Conservation (phyloP, 2,888 invertebrate genomes). For the Drosophila longiperda region DNA sequence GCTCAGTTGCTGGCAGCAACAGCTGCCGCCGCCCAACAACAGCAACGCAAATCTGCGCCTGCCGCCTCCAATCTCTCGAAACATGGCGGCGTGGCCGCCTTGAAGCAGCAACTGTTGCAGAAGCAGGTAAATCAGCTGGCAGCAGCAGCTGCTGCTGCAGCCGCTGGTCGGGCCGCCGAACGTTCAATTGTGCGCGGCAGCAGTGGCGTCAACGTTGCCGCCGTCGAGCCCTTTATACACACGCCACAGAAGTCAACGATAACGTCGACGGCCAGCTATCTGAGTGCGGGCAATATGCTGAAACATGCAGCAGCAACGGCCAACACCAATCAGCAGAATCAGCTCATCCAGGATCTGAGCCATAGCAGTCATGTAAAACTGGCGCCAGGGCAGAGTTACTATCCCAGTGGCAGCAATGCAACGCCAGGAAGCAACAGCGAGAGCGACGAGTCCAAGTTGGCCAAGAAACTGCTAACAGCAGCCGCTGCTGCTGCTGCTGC, state of each 20-base stretch:
- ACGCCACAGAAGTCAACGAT: slow-evolving; percentile 89
- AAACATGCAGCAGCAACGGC: slow-evolving; percentile 84
- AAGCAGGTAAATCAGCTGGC: slow-evolving; percentile 76
- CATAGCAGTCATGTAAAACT: slow-evolving; percentile 82
- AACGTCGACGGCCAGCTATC: slow-evolving; percentile 83
- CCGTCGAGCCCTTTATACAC: slow-evolving; percentile 94
- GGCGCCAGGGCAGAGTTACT: slow-evolving; percentile 61
- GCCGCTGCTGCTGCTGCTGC: slow-evolving; percentile 36
- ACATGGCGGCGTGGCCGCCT: slow-evolving; percentile 78
- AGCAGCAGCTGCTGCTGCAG: slow-evolving; percentile 64
- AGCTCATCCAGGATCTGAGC: slow-evolving; percentile 84
- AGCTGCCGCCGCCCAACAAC: slow-evolving; percentile 48
- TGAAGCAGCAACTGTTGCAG: slow-evolving; percentile 81
- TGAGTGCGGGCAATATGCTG: slow-evolving; percentile 81
- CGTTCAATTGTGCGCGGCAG: slow-evolving; percentile 85
- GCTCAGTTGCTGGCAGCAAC: slow-evolving; percentile 60
- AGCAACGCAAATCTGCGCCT: slow-evolving; percentile 50
- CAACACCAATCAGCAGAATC: slow-evolving; percentile 84
- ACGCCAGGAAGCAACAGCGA: slow-evolving; percentile 74
- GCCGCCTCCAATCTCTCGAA: slow-evolving; percentile 55
- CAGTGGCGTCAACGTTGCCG: slow-evolving; percentile 90
- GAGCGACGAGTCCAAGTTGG: slow-evolving; percentile 86
- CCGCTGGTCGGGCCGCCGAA: slow-evolving; percentile 63
- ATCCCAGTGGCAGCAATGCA: slow-evolving; percentile 34
- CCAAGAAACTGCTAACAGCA: slow-evolving; percentile 82